Base-by-base conservation (phyloP, 2,888 invertebrate genomes). In the Caenorhabditis japonica region DNA sequence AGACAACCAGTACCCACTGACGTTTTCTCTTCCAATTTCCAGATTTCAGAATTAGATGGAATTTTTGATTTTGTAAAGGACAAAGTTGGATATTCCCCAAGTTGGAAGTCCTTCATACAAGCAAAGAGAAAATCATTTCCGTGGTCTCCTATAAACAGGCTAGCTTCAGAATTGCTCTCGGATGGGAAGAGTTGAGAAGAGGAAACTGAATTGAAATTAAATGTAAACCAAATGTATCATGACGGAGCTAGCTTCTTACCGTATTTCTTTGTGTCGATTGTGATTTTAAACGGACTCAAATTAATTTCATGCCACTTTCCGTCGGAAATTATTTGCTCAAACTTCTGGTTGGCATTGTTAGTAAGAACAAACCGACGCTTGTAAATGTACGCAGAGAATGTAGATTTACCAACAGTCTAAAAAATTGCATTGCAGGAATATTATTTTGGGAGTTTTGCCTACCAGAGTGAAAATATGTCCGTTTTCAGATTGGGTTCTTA, bases 391-490 rank as follows among this genome's bases (percentile, higher is more conserved):
- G 76, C 53, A 1, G 68, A 44, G 4, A 77, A 10, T 12, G 34
- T 41, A 4, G 39, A 15, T 39, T 47, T 71, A 19, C 56, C 51
- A 7, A 66, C 19, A 12, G 43, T 55, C 77, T 77, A 30, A 15
- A 58, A 46, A 8, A 30, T 33, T 15, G 1, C 8, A 34, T 3
- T 27, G 4, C 5, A 33, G 5, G 49, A 53, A 19, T 33, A 43
- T 25, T 52, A 12, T 19, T 49, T 3, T 19, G 33, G n/a, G 25
- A 41, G 41, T 23, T 5, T 13, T 5, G 39, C 59, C 38, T 23
- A 81, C 79, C 70, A 79, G 23, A 12, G 76, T 61, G 4, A 82
- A 61, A 23, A 82, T 74, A n/a, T 75, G 68, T 13, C 77, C 82
- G 25, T 76, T 66, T 8, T 44, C 44, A 8, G 82, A 76, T 46